Evolutionary conservation across 2,888 invertebrate genomes (phyloP).

Genomic region (Spicauda simplicius): DNA sequence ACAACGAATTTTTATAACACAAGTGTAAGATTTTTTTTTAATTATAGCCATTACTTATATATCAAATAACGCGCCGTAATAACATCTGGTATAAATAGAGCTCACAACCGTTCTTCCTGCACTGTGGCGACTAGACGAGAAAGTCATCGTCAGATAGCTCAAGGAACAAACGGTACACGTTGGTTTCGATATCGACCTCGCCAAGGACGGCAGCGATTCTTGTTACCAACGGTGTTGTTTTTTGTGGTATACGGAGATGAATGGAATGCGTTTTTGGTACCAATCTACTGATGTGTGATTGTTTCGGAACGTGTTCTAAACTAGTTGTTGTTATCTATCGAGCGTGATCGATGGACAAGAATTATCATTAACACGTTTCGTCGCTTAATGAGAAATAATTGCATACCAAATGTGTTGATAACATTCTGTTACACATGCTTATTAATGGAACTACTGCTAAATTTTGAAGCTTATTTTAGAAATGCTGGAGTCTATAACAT

Average conservation of each 20-base stretch:
- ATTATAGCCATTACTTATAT: too few relatives aligned
- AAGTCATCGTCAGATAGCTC: slow-evolving; percentile 46
- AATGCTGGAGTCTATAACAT: too few relatives aligned
- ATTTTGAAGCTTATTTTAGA: too few relatives aligned
- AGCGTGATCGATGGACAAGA: slow-evolving; percentile 19
- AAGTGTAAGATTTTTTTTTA: too few relatives aligned
- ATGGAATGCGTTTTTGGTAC: slow-evolving; percentile 51
- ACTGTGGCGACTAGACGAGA: slow-evolving; percentile 56
- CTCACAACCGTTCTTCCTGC: slow-evolving; percentile 50
- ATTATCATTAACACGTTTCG: slow-evolving; percentile 3
- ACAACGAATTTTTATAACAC: too few relatives aligned
- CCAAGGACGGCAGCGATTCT: slow-evolving; percentile 79
- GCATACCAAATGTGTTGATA: too few relatives aligned
- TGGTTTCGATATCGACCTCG: slow-evolving; percentile 60
- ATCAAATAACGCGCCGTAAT: too few relatives aligned
- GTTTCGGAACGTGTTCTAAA: slow-evolving; percentile 17
- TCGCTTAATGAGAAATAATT: neutral
- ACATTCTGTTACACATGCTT: too few relatives aligned
- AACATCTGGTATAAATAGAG: too few relatives aligned
- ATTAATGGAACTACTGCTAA: too few relatives aligned
- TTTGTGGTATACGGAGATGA: slow-evolving; percentile 68
- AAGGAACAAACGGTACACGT: slow-evolving; percentile 35
- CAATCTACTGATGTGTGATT: slow-evolving; percentile 19
- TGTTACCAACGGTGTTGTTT: slow-evolving; percentile 71
- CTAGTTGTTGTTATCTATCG: slow-evolving; percentile 12